phyloP scores from a whole-genome alignment of 2,113 vertebrate species.

The Raphicerus campestris region DNA sequence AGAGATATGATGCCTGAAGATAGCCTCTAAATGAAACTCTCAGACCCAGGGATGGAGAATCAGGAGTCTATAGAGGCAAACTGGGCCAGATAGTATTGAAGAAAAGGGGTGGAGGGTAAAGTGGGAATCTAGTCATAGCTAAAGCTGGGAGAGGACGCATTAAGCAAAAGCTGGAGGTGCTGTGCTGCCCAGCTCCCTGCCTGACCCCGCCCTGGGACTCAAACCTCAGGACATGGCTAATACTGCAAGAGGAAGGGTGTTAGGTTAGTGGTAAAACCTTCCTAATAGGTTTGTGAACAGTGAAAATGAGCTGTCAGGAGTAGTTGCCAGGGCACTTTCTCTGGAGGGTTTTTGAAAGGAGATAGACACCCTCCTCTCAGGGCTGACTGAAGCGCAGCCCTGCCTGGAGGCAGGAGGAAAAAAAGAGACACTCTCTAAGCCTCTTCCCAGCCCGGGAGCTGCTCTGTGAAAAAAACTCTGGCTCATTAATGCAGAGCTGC shows the following conservation, averaged over 20 bases:
- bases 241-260: background rate
- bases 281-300: conserved; percentile 53
- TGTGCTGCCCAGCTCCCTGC: background rate
- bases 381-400: conserved; percentile 24
- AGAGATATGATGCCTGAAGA: background rate
- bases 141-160: background rate
- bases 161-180: background rate
- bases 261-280: conserved; percentile 30
- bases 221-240: background rate
- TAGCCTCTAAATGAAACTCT: background rate
- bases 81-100: background rate
- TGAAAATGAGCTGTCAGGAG: conserved; percentile 63
- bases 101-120: background rate
- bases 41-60: background rate
- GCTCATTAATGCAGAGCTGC: background rate
- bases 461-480: background rate
- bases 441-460: conserved; percentile 1
- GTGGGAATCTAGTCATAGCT: background rate
- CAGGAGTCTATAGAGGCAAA: background rate
- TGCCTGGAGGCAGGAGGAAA: conserved; percentile 7
- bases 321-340: conserved; percentile 43
- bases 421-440: conserved; percentile 29
- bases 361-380: conserved; percentile 43
- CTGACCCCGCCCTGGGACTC: background rate
- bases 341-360: conserved; percentile 46